phyloP scores from a whole-genome alignment of 2,888 invertebrate species.

The Pristionchus entomophagus region DNA sequence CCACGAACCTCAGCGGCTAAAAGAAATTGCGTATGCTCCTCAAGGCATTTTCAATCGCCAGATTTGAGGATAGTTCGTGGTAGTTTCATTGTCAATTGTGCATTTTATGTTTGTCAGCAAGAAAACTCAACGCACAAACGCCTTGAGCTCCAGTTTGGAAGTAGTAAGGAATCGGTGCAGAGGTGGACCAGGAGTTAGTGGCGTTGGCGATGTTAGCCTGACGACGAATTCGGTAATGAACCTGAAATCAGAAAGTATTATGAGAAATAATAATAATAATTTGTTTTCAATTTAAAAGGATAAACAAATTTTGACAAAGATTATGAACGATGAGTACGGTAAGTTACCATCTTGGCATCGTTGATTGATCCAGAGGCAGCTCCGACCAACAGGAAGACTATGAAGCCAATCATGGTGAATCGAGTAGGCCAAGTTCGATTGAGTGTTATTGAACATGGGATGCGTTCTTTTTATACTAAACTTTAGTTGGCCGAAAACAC shows the following conservation, averaged over 20 bases:
- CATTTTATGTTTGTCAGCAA: not conserved
- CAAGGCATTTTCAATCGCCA: too few relatives aligned
- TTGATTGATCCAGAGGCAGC: not conserved
- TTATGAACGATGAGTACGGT: too few relatives aligned
- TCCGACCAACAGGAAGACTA: not conserved
- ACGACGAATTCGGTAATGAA: slow-evolving; percentile 9
- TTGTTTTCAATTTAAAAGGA: not conserved
- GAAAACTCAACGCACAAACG: not conserved
- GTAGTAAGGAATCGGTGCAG: slow-evolving; percentile 39
- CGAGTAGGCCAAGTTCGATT: slow-evolving; percentile 13
- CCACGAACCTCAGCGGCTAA: slow-evolving; percentile 20
- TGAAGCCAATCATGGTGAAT: not conserved
- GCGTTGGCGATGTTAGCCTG: slow-evolving; percentile 30
- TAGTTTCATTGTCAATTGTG: not conserved
- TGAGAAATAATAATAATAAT: too few relatives aligned
- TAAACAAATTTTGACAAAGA: not conserved
- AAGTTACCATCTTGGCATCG: not conserved
- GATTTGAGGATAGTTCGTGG: not conserved
- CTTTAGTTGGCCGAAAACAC: not conserved
- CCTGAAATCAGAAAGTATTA: not conserved
- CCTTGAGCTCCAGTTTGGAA: slow-evolving; percentile 18
- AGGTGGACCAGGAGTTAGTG: not conserved
- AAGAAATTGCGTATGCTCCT: too few relatives aligned
- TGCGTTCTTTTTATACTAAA: not conserved
- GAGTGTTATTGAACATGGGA: not conserved